These are phyloP conservation scores for Rhynchophorus ferrugineus DNA, from an alignment of 1,140 invertebrate species.

Conservation along the genomic window DNA sequence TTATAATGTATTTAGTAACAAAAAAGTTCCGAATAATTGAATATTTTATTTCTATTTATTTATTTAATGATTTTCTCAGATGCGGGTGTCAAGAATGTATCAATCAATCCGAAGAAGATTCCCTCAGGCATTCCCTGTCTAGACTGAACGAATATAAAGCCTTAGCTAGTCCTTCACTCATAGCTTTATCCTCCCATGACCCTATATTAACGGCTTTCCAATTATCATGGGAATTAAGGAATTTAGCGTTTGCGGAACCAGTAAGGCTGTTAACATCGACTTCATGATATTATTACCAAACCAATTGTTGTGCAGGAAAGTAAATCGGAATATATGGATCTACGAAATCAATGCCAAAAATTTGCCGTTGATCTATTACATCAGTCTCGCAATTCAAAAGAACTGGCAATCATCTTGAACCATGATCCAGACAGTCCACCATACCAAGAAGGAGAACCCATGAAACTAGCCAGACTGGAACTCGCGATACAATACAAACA, in stretches of 20 bases:
- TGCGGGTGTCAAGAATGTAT: conserved; percentile 78
- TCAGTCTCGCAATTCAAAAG: conserved; percentile 81
- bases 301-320: conserved; percentile 52
- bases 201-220: conserved; percentile 78
- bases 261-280: conserved; percentile 31
- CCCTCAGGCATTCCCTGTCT: conserved; percentile 77
- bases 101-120: conserved; percentile 60
- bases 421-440: conserved; percentile 64
- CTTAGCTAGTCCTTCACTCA: conserved; percentile 82
- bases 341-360: conserved; percentile 78
- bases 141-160: conserved; percentile 89
- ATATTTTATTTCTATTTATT: no score
- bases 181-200: conserved; percentile 76
- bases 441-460: conserved; percentile 61
- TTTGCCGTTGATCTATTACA: conserved; percentile 86
- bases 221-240: conserved; percentile 73
- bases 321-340: conserved; percentile 68
- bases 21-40: no score
- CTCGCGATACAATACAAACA: conserved; percentile 88
- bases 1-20: no score
- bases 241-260: conserved; percentile 69
- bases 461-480: conserved; percentile 74
- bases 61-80: conserved; percentile 47
- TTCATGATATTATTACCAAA: not conserved
- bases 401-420: conserved; percentile 87